phyloP scores from a whole-genome alignment of 1,140 invertebrate species.

The Pseudomyrmex gracilis region DNA sequence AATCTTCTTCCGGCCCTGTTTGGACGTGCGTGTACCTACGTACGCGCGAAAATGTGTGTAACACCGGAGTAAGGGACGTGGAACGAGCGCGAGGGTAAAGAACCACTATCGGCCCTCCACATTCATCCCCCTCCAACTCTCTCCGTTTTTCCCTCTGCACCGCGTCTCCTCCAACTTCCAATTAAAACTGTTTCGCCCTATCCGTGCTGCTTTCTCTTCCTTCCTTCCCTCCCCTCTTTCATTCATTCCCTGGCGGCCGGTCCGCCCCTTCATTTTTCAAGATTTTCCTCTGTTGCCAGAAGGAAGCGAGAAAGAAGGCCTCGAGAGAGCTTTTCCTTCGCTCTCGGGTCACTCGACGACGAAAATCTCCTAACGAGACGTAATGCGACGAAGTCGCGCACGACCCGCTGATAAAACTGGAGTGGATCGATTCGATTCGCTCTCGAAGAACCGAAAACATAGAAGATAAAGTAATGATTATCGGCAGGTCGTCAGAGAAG shows the following conservation, averaged over 20 bases:
- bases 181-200: slow-evolving; percentile 79
- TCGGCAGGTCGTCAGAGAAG: neutral
- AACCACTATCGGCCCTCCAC: slow-evolving; percentile 58
- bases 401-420: slow-evolving; percentile 20
- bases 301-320: slow-evolving; percentile 36
- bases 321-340: slow-evolving; percentile 50
- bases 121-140: neutral
- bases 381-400: slow-evolving; percentile 35
- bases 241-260: neutral
- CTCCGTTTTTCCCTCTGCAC: slow-evolving; percentile 20
- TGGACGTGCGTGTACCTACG: slow-evolving; percentile 24
- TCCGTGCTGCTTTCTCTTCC: slow-evolving; percentile 36
- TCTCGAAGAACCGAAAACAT: slow-evolving; percentile 28
- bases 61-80: slow-evolving; percentile 53
- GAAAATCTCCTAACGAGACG: slow-evolving; percentile 72
- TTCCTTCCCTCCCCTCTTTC: slow-evolving; percentile 13
- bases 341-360: slow-evolving; percentile 62
- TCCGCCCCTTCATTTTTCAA: slow-evolving; percentile 72
- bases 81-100: slow-evolving; percentile 66
- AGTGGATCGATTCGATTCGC: slow-evolving; percentile 26
- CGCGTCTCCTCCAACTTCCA: slow-evolving; percentile 69
- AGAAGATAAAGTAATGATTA: slow-evolving; percentile 49
- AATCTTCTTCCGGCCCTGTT: slow-evolving; percentile 7
- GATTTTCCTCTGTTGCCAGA: slow-evolving; percentile 71
- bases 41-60: slow-evolving; percentile 67